A percentile compares a stretch with the other conserved stretches of the same genome.
Conservation (phyloP, 2,888 invertebrate genomes). For the Athripsodes cinereus region DNA sequence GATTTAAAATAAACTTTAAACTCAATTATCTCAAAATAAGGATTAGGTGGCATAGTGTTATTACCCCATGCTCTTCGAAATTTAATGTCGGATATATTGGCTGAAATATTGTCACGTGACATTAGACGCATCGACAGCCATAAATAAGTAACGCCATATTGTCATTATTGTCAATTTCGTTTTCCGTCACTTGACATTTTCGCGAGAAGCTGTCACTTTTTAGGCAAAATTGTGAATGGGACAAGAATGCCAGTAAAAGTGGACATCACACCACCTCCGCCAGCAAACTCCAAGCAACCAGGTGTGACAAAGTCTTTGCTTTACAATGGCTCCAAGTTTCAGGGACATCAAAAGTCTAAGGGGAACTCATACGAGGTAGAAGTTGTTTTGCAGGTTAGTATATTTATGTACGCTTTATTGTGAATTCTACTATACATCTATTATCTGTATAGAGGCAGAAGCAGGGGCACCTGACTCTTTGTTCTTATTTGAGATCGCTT, state of each 20-base stretch:
- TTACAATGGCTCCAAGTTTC: slow-evolving; percentile 95
- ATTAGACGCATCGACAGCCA: too few relatives aligned
- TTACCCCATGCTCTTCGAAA: too few relatives aligned
- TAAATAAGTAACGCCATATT: not conserved
- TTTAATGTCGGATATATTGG: too few relatives aligned
- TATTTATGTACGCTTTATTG: not conserved
- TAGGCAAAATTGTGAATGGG: slow-evolving; percentile 57
- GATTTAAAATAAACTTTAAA: too few relatives aligned
- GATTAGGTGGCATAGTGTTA: too few relatives aligned
- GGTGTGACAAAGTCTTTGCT: slow-evolving; percentile 81
- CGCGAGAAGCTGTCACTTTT: slow-evolving; percentile 59
- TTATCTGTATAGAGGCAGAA: too few relatives aligned
- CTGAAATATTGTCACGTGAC: too few relatives aligned
- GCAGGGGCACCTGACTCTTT: too few relatives aligned
- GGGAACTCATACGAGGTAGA: slow-evolving; percentile 97
- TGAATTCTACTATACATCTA: too few relatives aligned
- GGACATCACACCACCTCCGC: slow-evolving; percentile 81
- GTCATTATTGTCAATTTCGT: slow-evolving; percentile 18
- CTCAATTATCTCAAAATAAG: too few relatives aligned
- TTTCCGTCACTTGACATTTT: slow-evolving; percentile 51
- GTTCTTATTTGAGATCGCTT: too few relatives aligned
- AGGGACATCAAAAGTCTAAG: slow-evolving; percentile 95
- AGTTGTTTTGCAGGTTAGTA: slow-evolving; percentile 90
- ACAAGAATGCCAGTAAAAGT: slow-evolving; percentile 80
- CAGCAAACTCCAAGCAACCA: slow-evolving; percentile 87